A percentile compares a stretch with the other conserved stretches of the same genome.
Conservation (phyloP, 2,888 invertebrate genomes). For the Zygothrica quintamaculata region DNA sequence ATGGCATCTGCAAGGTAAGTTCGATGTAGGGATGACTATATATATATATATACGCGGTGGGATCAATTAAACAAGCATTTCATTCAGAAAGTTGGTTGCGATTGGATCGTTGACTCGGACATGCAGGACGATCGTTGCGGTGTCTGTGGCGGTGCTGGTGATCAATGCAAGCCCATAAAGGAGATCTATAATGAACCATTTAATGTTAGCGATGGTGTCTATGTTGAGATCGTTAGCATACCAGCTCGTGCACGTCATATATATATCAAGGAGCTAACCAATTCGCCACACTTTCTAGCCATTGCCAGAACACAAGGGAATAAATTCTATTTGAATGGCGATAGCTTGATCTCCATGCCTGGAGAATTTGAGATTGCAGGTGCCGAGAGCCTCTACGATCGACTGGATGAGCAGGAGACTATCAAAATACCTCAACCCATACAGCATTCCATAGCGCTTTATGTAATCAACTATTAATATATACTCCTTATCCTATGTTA, state of each 20-base stretch:
- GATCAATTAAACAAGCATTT: slow-evolving; percentile 80
- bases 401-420: slow-evolving; percentile 91
- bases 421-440: slow-evolving; percentile 93
- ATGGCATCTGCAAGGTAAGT: slow-evolving; percentile 89
- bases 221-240: slow-evolving; percentile 87
- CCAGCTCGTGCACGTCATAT: slow-evolving; percentile 93
- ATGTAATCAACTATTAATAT: slow-evolving; percentile 87
- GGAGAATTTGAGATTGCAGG: slow-evolving; percentile 94
- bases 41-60: too few relatives aligned
- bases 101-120: slow-evolving; percentile 93
- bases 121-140: slow-evolving; percentile 93
- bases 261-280: slow-evolving; percentile 89
- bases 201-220: slow-evolving; percentile 87
- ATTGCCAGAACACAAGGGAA: slow-evolving; percentile 88
- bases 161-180: slow-evolving; percentile 90
- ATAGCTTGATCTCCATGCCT: slow-evolving; percentile 89
- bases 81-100: slow-evolving; percentile 94
- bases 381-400: slow-evolving; percentile 91
- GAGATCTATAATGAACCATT: slow-evolving; percentile 84
- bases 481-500: background rate
- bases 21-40: slow-evolving; percentile 29
- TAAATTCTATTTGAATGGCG: slow-evolving; percentile 91
- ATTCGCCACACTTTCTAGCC: slow-evolving; percentile 92
- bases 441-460: slow-evolving; percentile 91
- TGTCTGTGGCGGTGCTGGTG: slow-evolving; percentile 93